A percentile compares a stretch with the other conserved stretches of the same genome.
Conservation (phyloP, 37 sponge, comb jelly and placozoan genomes). For the Haliclona indistincta region DNA sequence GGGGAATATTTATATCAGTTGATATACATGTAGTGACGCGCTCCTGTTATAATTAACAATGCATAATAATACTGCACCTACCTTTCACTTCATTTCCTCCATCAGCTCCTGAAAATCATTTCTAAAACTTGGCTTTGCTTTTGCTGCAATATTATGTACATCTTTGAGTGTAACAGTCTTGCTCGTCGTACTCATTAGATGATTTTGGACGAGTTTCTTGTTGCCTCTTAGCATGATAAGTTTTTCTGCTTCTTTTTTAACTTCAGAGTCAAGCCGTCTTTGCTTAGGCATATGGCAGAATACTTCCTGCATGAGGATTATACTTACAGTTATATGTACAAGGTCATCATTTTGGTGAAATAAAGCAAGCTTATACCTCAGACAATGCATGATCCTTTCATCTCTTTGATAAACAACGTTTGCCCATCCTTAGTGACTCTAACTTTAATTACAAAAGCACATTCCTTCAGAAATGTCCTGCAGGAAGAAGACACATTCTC, state of each 20-base stretch:
- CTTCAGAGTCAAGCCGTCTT: background rate
- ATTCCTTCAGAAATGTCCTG: conserved; percentile 10
- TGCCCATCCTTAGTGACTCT: background rate
- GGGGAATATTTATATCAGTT: background rate
- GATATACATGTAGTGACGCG: background rate
- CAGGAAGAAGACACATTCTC: too few species aligned
- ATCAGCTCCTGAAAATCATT: conserved; percentile 21
- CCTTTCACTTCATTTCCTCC: conserved; percentile 2
- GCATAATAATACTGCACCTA: conserved; percentile 5
- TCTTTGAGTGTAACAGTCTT: conserved; percentile 21
- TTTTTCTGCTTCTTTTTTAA: conserved; percentile 10
- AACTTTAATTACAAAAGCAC: conserved; percentile 11
- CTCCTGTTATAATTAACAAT: background rate
- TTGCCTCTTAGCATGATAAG: conserved; percentile 3
- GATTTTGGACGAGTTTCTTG: conserved; percentile 23
- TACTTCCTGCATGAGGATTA: background rate
- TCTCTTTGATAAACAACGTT: conserved; percentile 4
- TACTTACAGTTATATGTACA: background rate
- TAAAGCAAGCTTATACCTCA: too few species aligned
- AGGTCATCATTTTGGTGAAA: conserved; percentile 5
- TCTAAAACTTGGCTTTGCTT: background rate
- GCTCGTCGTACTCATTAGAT: conserved; percentile 17
- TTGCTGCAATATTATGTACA: conserved; percentile 16
- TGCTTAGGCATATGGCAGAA: conserved; percentile 18
- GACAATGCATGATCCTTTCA: too few species aligned